Evolutionary conservation across 1,140 invertebrate genomes (phyloP), one percentile per base, ranked within the genome.

Genomic region (Temnothorax longispinosus): DNA sequence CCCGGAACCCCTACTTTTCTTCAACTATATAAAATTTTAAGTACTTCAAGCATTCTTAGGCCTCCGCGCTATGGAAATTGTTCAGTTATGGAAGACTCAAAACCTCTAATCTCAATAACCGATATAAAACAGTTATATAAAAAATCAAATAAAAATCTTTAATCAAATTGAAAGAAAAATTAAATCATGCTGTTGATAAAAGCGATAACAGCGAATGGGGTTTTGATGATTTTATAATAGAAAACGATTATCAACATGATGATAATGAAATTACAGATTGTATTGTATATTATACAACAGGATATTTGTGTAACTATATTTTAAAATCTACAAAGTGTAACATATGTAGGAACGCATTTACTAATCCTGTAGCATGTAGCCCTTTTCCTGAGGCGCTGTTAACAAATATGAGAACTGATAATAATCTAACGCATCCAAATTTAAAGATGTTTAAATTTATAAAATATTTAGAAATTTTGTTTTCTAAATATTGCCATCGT

Each of bases 301-400:
- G n/a, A 71, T 71, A 71, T 71, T 32, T 71, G 27, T 71, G 21
- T 27, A 71, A 71, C 11, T 50, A 71, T 32, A 71, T 71, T 32
- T 47, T 32, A 13, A 71, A 71, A 32, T 50, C 4, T 6, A 52
- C 5, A 71, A 71, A 71, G 13, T 71, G 67, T 50, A 10, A 69
- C 2, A 47, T 69, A 69, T 69, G 65, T 69, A 69, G 15, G 41
- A 18, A 65, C 8, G 62, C 15, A 65, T 65, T 65, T 65, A 65
- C 15, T 41, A 41, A 65, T 65, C 15, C 62, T 8, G 18, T n/a
- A 1, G 35, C 35, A 38, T 65, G 62, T 41, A 65, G 35, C 8
- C 35, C 62, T 65, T 65, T 65, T 41, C 18, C 62, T 35, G 62
- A 5, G 18, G 15, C 35, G 6, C 15, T 65, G 15, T 65, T 65